These are phyloP conservation scores for Cottus gobio DNA, from an alignment of 2,113 vertebrate genomes.

Conservation along the genomic window DNA sequence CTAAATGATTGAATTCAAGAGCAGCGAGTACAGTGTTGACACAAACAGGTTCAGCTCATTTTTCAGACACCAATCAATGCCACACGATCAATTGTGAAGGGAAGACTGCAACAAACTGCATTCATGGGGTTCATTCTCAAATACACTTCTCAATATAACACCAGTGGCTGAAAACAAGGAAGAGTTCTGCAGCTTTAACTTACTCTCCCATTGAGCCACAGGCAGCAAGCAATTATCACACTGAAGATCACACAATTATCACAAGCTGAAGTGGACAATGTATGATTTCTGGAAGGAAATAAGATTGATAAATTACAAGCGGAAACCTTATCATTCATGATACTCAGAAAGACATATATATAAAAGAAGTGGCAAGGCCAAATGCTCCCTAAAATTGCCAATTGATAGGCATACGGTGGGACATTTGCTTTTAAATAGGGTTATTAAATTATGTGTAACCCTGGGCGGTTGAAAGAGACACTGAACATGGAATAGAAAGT, in stretches of 20 bases:
- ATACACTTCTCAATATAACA: not conserved
- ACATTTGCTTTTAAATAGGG: conserved; percentile 28
- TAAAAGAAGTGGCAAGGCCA: not conserved
- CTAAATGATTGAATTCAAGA: not conserved
- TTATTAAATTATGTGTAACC: conserved; percentile 34
- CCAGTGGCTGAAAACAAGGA: not conserved
- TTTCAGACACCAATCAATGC: not conserved
- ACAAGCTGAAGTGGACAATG: not conserved
- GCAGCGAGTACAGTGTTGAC: not conserved
- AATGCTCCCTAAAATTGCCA: not conserved
- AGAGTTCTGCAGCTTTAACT: not conserved
- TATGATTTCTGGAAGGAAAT: not conserved
- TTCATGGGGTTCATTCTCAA: not conserved
- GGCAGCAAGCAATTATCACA: conserved; percentile 9
- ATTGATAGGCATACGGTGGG: conserved; percentile 18
- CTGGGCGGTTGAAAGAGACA: not conserved
- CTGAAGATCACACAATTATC: not conserved
- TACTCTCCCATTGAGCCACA: not conserved
- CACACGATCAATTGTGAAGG: not conserved
- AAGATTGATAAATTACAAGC: conserved; percentile 2
- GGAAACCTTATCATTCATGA: not conserved
- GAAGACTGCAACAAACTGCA: not conserved
- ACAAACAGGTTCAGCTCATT: not conserved
- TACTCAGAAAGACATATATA: not conserved
- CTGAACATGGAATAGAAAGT: conserved; percentile 18